Evolutionary conservation across 2,888 invertebrate genomes (phyloP).

Genomic region (Drosophila suboccidentalis): DNA sequence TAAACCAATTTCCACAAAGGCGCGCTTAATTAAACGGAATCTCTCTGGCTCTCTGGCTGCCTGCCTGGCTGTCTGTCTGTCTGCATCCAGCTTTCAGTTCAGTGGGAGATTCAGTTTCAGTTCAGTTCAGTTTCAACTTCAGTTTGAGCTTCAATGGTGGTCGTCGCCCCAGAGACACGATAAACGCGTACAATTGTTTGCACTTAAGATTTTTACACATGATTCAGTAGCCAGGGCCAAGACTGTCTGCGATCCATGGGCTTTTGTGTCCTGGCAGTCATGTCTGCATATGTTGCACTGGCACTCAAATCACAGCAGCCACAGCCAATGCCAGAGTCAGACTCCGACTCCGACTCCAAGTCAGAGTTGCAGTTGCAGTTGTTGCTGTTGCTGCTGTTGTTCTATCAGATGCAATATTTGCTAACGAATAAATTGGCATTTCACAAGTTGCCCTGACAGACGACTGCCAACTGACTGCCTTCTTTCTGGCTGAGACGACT

Average conservation of each 20-base stretch:
- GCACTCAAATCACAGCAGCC: constrained; percentile 64
- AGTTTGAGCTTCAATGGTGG: constrained; percentile 80
- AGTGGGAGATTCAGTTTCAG: constrained; percentile 5
- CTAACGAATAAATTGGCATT: constrained; percentile 82
- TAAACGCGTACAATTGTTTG: constrained; percentile 86
- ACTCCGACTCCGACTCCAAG: not conserved
- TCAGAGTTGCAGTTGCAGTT: constrained; percentile 6
- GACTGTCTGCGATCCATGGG: constrained; percentile 41
- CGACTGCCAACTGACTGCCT: constrained; percentile 67
- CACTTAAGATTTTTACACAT: constrained; percentile 86
- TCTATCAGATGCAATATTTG: constrained; percentile 82
- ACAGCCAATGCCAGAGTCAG: not conserved
- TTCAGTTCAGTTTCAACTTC: constrained; percentile 7
- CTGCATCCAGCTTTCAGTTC: constrained; percentile 9
- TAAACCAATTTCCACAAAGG: constrained; percentile 77
- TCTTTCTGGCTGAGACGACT: constrained; percentile 40
- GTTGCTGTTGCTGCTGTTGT: constrained; percentile 44
- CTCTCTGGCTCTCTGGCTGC: constrained; percentile 47
- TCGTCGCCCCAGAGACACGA: constrained; percentile 83
- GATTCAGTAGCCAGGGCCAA: constrained; percentile 79
- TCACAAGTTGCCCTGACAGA: constrained; percentile 79
- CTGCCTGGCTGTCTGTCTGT: constrained; percentile 40
- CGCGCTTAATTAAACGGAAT: constrained; percentile 80
- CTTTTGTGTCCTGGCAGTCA: constrained; percentile 78
- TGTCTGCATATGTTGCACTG: constrained; percentile 81